Conservation (phyloP, 2,113 vertebrate genomes). For the Microcebus murinus region DNA sequence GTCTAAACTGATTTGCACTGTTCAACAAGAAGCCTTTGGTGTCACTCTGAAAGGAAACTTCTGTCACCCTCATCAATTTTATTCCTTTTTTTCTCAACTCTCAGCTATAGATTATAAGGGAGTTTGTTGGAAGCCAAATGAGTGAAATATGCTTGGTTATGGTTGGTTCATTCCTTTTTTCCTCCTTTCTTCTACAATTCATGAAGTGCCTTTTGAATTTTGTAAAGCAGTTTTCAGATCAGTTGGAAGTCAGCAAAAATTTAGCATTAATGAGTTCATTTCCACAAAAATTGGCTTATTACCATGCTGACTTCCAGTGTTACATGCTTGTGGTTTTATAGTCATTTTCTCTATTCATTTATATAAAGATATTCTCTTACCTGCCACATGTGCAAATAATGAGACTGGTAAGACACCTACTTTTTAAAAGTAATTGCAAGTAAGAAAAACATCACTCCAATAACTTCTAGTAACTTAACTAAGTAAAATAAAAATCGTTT, state of each 20-base stretch:
- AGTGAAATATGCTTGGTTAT: constrained; percentile 55
- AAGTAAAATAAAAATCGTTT: not conserved
- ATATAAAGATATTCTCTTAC: constrained; percentile 76
- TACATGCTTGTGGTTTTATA: constrained; percentile 73
- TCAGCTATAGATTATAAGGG: not conserved
- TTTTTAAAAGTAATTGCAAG: constrained; percentile 15
- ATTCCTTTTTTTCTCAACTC: not conserved
- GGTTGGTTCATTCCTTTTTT: constrained; percentile 38
- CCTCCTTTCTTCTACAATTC: constrained; percentile 74
- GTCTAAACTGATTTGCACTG: not conserved
- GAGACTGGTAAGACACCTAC: constrained; percentile 18
- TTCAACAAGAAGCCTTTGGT: not conserved
- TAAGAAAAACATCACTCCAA: constrained; percentile 46
- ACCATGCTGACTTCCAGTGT: constrained; percentile 80
- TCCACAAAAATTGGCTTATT: constrained; percentile 86
- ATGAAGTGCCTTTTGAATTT: constrained; percentile 82
- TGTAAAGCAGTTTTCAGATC: constrained; percentile 80
- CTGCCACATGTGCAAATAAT: constrained; percentile 77
- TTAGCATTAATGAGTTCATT: constrained; percentile 88
- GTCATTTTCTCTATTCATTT: constrained; percentile 75
- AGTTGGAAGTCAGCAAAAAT: constrained; percentile 86
- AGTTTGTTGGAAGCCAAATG: constrained; percentile 55
- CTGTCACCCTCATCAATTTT: constrained; percentile 18
- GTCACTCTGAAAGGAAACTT: not conserved
- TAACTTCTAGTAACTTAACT: not conserved